Percentiles rank a stretch among this genome's conserved stretches.
Evolutionary conservation across 2,113 vertebrate genomes (phyloP).

Genomic region (Rhineura floridana): DNA sequence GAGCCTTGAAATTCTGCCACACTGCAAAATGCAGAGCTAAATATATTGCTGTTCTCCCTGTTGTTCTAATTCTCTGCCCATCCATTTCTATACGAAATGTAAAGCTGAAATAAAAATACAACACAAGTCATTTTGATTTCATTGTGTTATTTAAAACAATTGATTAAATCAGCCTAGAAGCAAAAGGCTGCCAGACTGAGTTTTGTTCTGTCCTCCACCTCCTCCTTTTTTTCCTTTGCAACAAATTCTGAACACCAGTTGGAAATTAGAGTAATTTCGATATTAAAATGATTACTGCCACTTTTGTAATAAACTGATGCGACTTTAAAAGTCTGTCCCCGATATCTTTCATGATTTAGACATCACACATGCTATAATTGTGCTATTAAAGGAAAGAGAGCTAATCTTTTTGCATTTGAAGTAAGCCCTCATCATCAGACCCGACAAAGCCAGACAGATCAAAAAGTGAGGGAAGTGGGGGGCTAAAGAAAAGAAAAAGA

Average conservation of each 20-base stretch:
- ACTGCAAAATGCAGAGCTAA: constrained; percentile 48
- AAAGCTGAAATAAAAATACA: constrained; percentile 46
- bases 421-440: constrained; percentile 81
- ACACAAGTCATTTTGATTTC: constrained; percentile 58
- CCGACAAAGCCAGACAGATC: constrained; percentile 85
- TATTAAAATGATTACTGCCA: constrained; percentile 80
- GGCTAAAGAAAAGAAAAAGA: constrained; percentile 56
- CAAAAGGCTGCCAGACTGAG: constrained; percentile 52
- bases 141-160: constrained; percentile 67
- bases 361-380: constrained; percentile 81
- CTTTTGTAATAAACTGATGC: constrained; percentile 79
- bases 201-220: constrained; percentile 11
- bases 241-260: constrained; percentile 68
- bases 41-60: too few species aligned
- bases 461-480: constrained; percentile 62
- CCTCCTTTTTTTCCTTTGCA: constrained; percentile 24
- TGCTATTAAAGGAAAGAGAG: constrained; percentile 83
- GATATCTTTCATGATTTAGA: constrained; percentile 80
- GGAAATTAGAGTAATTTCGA: constrained; percentile 77
- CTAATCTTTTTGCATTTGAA: constrained; percentile 84
- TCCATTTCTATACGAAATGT: neutral
- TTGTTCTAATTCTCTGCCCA: constrained; percentile 21
- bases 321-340: constrained; percentile 76
- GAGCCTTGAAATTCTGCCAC: constrained; percentile 61
- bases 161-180: constrained; percentile 61